These are phyloP conservation scores for Chaetogeoica ovagalla DNA, from an alignment of 2,888 invertebrate genomes.

Conservation along the genomic window DNA sequence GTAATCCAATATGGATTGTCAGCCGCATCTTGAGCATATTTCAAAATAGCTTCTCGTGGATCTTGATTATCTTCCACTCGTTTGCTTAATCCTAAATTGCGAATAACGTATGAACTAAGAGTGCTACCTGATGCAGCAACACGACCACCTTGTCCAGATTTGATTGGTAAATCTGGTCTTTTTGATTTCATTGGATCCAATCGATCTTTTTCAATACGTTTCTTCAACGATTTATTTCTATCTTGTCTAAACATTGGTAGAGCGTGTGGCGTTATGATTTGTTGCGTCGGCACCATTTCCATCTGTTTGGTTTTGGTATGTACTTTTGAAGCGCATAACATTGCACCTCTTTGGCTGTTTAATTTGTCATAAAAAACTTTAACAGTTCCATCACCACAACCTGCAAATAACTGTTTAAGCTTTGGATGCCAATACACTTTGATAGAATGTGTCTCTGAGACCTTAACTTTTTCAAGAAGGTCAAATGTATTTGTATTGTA, in stretches of 20 bases:
- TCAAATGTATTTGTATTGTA: constrained; percentile 78
- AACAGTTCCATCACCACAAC: constrained; percentile 86
- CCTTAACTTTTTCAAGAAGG: constrained; percentile 72
- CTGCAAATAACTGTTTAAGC: constrained; percentile 93
- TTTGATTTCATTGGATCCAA: constrained; percentile 82
- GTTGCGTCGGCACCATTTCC: constrained; percentile 85
- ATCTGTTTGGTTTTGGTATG: constrained; percentile 78
- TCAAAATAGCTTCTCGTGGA: constrained; percentile 91
- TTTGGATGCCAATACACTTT: constrained; percentile 95
- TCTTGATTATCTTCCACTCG: constrained; percentile 87
- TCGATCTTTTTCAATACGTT: constrained; percentile 88
- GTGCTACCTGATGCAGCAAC: constrained; percentile 95
- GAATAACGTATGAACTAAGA: constrained; percentile 91
- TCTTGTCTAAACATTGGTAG: constrained; percentile 93
- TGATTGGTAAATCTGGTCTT: constrained; percentile 83
- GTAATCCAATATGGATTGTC: constrained; percentile 97
- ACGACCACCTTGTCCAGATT: constrained; percentile 82
- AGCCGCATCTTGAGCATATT: constrained; percentile 91
- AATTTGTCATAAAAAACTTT: constrained; percentile 90
- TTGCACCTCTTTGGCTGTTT: constrained; percentile 85
- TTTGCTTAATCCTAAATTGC: constrained; percentile 91
- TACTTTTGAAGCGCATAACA: constrained; percentile 81
- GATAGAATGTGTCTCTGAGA: constrained; percentile 80
- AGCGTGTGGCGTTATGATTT: constrained; percentile 95
- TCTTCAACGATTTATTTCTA: constrained; percentile 82